These are phyloP conservation scores for Steinernema hermaphroditum DNA, from an alignment of 2,888 invertebrate species.

Conservation along the genomic window DNA sequence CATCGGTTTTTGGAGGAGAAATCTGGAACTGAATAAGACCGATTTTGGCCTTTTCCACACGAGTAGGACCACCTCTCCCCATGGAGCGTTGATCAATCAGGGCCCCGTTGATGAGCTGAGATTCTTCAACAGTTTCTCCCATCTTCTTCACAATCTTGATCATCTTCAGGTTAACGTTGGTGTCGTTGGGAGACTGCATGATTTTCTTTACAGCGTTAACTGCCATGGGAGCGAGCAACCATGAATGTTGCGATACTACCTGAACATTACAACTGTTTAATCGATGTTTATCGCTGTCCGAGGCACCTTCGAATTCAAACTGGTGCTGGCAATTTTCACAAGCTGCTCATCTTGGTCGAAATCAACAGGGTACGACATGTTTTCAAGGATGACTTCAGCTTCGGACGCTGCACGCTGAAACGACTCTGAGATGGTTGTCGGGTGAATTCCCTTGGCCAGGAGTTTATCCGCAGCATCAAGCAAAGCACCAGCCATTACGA, in stretches of 20 bases:
- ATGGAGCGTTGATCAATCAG: constrained; percentile 87
- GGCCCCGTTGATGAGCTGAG: constrained; percentile 88
- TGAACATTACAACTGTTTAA: too few species aligned
- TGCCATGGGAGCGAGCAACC: constrained; percentile 90
- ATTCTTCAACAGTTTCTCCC: constrained; percentile 81
- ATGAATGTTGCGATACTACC: constrained; percentile 97
- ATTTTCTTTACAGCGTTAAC: constrained; percentile 92
- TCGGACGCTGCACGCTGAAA: constrained; percentile 81
- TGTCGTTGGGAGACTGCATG: constrained; percentile 76
- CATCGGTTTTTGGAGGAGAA: constrained; percentile 98
- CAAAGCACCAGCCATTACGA: constrained; percentile 92
- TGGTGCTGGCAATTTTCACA: constrained; percentile 92
- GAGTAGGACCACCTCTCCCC: constrained; percentile 84
- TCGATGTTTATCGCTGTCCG: too few species aligned
- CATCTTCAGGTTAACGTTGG: constrained; percentile 84
- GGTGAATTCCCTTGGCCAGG: constrained; percentile 90
- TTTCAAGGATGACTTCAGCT: constrained; percentile 77
- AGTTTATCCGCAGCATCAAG: constrained; percentile 91
- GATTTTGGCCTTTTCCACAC: constrained; percentile 95
- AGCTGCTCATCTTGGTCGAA: constrained; percentile 83
- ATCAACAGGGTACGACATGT: constrained; percentile 83
- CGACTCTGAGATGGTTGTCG: constrained; percentile 92
- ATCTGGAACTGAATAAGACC: constrained; percentile 99
- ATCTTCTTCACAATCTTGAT: constrained; percentile 95
- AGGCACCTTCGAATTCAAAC: constrained; percentile 94